Percentiles rank a stretch among this genome's conserved stretches.
Conservation (phyloP, 2,113 vertebrate species). For the Pituophis catenifer region DNA sequence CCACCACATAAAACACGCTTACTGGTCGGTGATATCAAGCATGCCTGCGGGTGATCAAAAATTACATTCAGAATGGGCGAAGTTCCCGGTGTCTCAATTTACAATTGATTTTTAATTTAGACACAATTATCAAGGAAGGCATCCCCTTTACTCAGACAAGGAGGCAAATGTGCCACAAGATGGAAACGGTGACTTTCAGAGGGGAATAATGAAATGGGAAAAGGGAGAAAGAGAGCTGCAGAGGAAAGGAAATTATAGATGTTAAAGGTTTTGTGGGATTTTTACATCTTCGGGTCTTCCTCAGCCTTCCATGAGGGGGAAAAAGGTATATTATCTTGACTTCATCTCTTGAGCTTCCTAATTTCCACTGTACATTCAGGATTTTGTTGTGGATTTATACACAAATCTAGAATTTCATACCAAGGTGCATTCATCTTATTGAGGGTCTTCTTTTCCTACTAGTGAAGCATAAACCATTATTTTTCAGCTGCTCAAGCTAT, state of each 20-base stretch:
- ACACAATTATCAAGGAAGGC: conserved; percentile 54
- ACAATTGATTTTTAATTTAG: conserved; percentile 56
- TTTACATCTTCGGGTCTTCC: background rate
- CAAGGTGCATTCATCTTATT: background rate
- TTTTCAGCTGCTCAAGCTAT: background rate
- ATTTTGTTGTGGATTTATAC: background rate
- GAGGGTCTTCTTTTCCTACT: background rate
- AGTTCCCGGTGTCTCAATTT: conserved; percentile 42
- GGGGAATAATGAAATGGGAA: conserved; percentile 13
- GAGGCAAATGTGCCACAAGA: conserved; percentile 42
- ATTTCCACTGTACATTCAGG: background rate
- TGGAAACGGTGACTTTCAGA: conserved; percentile 24
- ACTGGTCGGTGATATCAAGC: conserved; percentile 19
- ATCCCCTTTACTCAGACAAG: conserved; percentile 48
- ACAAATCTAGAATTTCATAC: background rate
- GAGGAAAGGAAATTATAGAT: background rate
- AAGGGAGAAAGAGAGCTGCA: background rate
- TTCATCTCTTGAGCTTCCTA: background rate
- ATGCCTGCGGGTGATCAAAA: conserved; percentile 24
- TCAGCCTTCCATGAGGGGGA: background rate
- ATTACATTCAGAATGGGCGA: conserved; percentile 20
- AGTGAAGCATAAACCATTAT: too few species aligned
- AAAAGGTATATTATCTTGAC: background rate
- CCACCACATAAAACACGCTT: background rate
- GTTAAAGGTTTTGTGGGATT: background rate